Evolutionary conservation across 1,140 invertebrate genomes (phyloP).

Genomic region (Dufourea novaeangliae): DNA sequence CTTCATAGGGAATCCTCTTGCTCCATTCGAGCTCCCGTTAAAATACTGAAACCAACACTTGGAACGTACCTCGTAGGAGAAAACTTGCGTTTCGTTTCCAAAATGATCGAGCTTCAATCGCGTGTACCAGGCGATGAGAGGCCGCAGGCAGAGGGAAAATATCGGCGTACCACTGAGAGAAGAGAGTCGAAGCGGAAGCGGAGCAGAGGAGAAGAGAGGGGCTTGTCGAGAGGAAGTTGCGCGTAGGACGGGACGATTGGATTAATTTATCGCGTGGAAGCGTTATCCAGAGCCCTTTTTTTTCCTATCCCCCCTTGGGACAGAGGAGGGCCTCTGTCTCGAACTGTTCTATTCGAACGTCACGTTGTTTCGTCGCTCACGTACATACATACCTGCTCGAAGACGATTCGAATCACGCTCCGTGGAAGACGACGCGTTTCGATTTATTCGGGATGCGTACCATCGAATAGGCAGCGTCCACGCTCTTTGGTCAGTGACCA

Average conservation of each 20-base stretch:
- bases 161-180: not conserved
- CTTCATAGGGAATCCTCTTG: no score
- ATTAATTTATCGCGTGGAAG: conserved; percentile 73
- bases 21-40: no score
- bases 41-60: no score
- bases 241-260: conserved; percentile 65
- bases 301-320: conserved; percentile 11
- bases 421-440: conserved; percentile 11
- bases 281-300: conserved; percentile 43
- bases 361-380: not conserved
- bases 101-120: no score
- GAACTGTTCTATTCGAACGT: not conserved
- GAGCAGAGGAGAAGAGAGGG: no score
- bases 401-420: conserved; percentile 34
- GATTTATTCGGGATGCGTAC: conserved; percentile 16
- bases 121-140: not conserved
- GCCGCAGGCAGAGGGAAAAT: not conserved
- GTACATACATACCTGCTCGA: not conserved
- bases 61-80: no score
- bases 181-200: not conserved
- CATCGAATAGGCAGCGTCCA: not conserved
- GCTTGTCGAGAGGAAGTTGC: conserved; percentile 39
- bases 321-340: not conserved
- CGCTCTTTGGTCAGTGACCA: not conserved
- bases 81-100: no score